Conservation (phyloP, 2,888 invertebrate species). For the Drosophila merina region DNA sequence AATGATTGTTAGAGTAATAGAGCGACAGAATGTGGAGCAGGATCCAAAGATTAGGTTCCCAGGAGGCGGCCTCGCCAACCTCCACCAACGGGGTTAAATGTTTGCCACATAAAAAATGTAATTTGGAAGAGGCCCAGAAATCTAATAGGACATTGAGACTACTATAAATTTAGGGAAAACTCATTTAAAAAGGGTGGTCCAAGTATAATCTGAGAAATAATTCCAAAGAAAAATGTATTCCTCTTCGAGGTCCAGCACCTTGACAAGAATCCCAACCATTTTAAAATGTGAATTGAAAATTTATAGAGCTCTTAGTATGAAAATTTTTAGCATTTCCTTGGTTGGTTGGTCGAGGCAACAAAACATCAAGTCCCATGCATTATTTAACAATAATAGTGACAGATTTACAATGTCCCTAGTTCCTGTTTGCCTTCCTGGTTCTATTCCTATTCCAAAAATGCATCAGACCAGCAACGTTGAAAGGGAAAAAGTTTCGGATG, state of each 20-base stretch:
- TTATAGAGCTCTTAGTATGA: neutral
- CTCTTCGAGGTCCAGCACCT: too few relatives aligned
- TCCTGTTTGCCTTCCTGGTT: constrained; percentile 16
- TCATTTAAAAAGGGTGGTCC: neutral
- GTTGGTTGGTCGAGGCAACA: constrained; percentile 19
- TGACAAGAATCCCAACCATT: neutral
- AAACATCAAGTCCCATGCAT: constrained; percentile 33
- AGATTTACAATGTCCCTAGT: constrained; percentile 47
- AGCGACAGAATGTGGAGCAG: constrained; percentile 25
- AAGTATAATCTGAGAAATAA: neutral
- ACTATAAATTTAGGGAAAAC: neutral
- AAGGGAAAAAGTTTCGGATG: constrained; percentile 18
- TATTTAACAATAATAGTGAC: constrained; percentile 51
- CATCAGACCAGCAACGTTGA: constrained; percentile 31
- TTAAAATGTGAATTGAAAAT: constrained; percentile 16
- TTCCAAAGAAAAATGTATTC: too few relatives aligned
- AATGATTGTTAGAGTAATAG: constrained; percentile 39
- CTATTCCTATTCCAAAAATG: constrained; percentile 27
- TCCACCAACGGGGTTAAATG: constrained; percentile 1
- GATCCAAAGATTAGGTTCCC: constrained; percentile 31
- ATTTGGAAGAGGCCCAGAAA: neutral
- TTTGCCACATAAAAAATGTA: neutral
- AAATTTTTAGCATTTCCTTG: neutral
- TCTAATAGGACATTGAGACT: neutral
- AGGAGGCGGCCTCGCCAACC: neutral